Base-by-base conservation (phyloP, 2,113 vertebrate species). In the Nothoprocta perdicaria region DNA sequence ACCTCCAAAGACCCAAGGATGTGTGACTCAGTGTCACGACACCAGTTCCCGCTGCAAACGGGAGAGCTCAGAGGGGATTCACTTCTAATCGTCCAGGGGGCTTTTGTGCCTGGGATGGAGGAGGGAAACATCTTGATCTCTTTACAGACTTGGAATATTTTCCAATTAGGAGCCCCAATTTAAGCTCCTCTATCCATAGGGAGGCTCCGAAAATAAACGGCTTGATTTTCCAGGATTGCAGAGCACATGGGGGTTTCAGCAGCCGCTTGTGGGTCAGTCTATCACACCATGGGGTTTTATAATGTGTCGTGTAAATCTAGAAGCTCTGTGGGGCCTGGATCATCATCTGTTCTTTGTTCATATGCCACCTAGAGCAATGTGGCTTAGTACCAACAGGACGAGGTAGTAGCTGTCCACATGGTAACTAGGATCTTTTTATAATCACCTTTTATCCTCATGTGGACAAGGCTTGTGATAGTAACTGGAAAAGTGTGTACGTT, bases 21-120 rank as follows among this genome's bases (percentile, higher is more conserved):
- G 89, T 50, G 75, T 95, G 95, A 93, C 87, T 92, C 92, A 5
- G 71, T 89, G 90, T 96, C 95, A 95, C 45, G 48, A 89, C 91
- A 62, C 33, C 35, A 33, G 48, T 38, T 88, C 91, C 79, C 7
- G 13, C 74, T 38, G 48, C 62, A 71, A 79, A 60, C 67, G 41
- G 84, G 65, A 93, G 45, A 14, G 27, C 46, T 57, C 31, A 31
- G 58, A n/a, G 75, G 33, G 7, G 57, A 38, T 50, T 22, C 7
- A 0, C 46, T 88, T 35, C 41, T 58, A 46, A 62, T 19, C 57
- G 12, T 6, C 35, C 12, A 0, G 27, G 61, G 14, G 12, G 33
- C 14, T 12, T 55, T 55, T 8, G 1, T 71, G 76, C 13, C n/a
- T 40, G 81, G 38, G 71, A 0, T 18, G 33, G 79, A 41, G 61